phyloP scores from a whole-genome alignment of 1,140 invertebrate species.

The Littorina saxatilis region DNA sequence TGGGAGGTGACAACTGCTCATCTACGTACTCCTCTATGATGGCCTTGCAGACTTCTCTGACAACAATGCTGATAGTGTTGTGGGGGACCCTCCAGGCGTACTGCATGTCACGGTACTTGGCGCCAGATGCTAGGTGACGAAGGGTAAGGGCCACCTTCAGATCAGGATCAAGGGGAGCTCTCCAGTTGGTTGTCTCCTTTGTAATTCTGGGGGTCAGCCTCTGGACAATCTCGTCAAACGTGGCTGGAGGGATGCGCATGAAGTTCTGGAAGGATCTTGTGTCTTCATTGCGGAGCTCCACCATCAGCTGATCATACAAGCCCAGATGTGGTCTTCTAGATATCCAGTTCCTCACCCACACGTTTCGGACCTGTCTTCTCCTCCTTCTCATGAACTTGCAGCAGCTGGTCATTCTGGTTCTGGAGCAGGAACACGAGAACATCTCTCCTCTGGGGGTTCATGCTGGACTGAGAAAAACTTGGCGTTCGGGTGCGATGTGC shows the following conservation, averaged over 20 bases:
- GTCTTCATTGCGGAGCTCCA: slow-evolving; percentile 40
- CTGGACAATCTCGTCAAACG: too few species aligned
- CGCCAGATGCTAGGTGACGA: slow-evolving; percentile 12
- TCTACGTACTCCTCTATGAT: slow-evolving; percentile 1
- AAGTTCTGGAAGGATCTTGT: slow-evolving; percentile 45
- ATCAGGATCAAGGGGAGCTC: slow-evolving; percentile 41
- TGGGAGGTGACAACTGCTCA: background rate
- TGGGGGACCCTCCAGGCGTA: slow-evolving; percentile 38
- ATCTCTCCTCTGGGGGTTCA: too few species aligned
- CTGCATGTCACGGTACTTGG: slow-evolving; percentile 32
- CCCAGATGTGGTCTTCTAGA: too few species aligned
- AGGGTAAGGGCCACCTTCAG: slow-evolving; percentile 42
- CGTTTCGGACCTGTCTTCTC: too few species aligned
- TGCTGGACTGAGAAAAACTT: too few species aligned
- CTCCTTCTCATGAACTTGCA: too few species aligned
- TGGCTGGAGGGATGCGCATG: slow-evolving; percentile 47
- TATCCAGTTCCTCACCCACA: too few species aligned
- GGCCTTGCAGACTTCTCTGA: too few species aligned
- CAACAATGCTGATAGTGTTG: slow-evolving; percentile 21
- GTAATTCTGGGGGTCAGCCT: slow-evolving; percentile 33
- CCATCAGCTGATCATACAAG: too few species aligned
- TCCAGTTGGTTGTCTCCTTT: slow-evolving; percentile 43
- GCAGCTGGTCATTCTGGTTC: too few species aligned
- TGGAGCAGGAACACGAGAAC: too few species aligned
- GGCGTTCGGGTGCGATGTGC: too few species aligned